Percentiles rank a stretch among this genome's conserved stretches.
Evolutionary conservation across 2,888 invertebrate species (phyloP).

Genomic region (Zhuqinia jingwanae): DNA sequence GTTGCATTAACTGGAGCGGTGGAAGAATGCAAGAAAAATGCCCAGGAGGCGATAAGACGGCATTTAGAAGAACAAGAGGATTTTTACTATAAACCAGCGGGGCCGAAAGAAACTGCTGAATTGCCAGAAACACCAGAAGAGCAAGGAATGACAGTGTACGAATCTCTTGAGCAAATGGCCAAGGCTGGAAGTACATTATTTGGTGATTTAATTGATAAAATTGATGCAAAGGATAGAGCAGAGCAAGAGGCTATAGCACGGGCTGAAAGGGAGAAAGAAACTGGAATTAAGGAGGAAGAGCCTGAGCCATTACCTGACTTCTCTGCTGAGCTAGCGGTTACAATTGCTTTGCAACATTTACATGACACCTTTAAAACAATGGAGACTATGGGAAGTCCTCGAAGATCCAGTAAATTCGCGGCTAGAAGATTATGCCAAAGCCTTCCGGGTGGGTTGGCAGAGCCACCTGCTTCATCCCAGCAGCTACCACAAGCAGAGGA

Average conservation of each 20-base stretch:
- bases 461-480: too few species aligned
- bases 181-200: conserved; percentile 68
- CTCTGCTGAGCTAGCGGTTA: conserved; percentile 69
- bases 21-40: conserved; percentile 74
- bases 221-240: conserved; percentile 53
- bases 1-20: conserved; percentile 72
- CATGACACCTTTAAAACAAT: conserved; percentile 74
- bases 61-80: conserved; percentile 75
- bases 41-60: conserved; percentile 71
- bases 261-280: conserved; percentile 33
- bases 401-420: conserved; percentile 63
- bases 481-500: conserved; percentile 49
- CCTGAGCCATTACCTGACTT: conserved; percentile 39
- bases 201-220: conserved; percentile 59
- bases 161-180: conserved; percentile 74
- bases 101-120: conserved; percentile 67
- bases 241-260: conserved; percentile 39
- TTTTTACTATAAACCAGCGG: conserved; percentile 66
- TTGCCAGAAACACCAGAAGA: conserved; percentile 64
- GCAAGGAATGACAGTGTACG: conserved; percentile 69
- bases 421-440: conserved; percentile 54
- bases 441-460: background rate
- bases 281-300: conserved; percentile 41
- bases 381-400: conserved; percentile 72
- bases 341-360: conserved; percentile 69